phyloP scores from a whole-genome alignment of 2,113 vertebrate species.

The Aramus guarauna region DNA sequence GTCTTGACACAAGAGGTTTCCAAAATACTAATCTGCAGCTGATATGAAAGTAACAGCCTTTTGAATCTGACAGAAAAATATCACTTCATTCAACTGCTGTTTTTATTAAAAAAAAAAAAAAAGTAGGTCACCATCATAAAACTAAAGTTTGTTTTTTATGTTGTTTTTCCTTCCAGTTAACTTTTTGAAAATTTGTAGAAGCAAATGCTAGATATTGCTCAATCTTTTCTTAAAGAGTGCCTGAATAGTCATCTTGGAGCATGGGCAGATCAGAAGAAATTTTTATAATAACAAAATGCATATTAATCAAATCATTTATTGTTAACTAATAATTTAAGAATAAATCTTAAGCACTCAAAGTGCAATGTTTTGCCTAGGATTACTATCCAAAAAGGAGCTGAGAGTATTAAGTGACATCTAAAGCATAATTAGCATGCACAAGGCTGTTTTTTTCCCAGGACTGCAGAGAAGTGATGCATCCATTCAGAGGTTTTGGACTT shows the following conservation, averaged over 20 bases:
- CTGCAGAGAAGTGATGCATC: not conserved
- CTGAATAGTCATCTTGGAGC: not conserved
- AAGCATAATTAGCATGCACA: constrained; percentile 10
- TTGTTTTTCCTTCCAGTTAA: not conserved
- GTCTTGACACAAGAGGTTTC: not conserved
- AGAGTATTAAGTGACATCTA: constrained; percentile 16
- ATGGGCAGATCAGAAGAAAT: not conserved
- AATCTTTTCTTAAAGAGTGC: not conserved
- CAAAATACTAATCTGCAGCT: constrained; percentile 35
- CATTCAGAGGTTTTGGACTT: not conserved
- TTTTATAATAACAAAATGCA: not conserved
- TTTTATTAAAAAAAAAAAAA: not conserved
- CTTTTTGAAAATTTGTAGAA: constrained; percentile 22
- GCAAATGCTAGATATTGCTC: not conserved
- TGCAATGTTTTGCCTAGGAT: constrained; percentile 3
- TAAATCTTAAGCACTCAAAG: not conserved
- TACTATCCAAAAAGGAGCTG: not conserved
- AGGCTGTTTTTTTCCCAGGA: not conserved
- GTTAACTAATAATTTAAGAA: not conserved
- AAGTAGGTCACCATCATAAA: not conserved
- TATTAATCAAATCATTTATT: not conserved
- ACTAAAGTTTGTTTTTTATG: not conserved
- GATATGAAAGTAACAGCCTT: constrained; percentile 37
- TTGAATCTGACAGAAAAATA: constrained; percentile 20
- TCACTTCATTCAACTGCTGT: not conserved